Evolutionary conservation across 2,113 vertebrate genomes (phyloP).

Genomic region (Colossoma macropomum): DNA sequence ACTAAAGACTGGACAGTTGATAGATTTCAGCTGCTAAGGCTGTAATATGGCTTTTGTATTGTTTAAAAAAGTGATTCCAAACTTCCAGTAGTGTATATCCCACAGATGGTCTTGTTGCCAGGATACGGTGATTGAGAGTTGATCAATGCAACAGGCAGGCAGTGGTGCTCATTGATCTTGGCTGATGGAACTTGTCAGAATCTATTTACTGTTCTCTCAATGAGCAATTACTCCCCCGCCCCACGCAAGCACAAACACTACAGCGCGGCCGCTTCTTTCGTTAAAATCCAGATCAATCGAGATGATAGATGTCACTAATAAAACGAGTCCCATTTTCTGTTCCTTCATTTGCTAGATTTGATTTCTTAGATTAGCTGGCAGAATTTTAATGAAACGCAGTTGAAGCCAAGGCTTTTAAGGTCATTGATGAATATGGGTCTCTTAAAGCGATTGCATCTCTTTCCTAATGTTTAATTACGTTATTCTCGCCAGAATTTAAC

Average conservation of each 20-base stretch:
- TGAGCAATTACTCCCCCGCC: conserved; percentile 10
- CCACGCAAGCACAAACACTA: background rate
- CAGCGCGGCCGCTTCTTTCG: background rate
- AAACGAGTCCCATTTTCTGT: background rate
- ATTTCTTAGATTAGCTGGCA: background rate
- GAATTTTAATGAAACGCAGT: background rate
- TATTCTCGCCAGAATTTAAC: background rate
- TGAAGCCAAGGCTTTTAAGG: background rate
- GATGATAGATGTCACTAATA: background rate
- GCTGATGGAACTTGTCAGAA: conserved; percentile 41
- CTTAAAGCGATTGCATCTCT: background rate
- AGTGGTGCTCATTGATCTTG: conserved; percentile 38
- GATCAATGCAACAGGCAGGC: conserved; percentile 31
- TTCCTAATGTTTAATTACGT: background rate
- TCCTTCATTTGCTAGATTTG: background rate
- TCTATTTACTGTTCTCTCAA: conserved; percentile 24
- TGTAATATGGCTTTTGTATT: too few relatives aligned
- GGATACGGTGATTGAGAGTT: conserved; percentile 44
- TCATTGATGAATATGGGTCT: background rate
- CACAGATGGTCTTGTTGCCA: conserved; percentile 10
- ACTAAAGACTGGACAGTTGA: too few relatives aligned
- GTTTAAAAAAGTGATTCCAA: background rate
- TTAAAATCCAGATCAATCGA: background rate
- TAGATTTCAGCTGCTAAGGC: too few relatives aligned
- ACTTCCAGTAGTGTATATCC: background rate